These are phyloP conservation scores for Mormyrops boulengeri DNA, from an alignment of 2,797 vertebrate genomes.

Conservation along the genomic window DNA sequence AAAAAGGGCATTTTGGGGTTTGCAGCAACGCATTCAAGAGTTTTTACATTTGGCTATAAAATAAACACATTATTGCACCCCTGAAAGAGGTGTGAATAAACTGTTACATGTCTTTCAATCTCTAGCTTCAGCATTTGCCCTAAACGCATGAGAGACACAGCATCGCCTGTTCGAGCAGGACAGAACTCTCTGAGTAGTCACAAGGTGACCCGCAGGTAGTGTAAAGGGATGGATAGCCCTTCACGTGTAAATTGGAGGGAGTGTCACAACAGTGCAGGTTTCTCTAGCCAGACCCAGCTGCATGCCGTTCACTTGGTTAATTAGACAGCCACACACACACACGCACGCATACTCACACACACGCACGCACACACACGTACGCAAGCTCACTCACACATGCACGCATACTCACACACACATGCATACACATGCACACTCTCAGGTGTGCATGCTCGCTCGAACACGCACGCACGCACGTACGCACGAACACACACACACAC, in stretches of 20 bases:
- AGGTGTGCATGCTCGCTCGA: too few species aligned
- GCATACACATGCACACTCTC: too few species aligned
- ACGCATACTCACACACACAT: too few species aligned
- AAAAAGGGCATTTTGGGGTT: neutral
- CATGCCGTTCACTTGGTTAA: neutral
- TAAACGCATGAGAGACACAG: neutral
- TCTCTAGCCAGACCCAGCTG: neutral
- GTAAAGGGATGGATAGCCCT: neutral
- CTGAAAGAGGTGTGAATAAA: neutral
- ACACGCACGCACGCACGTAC: neutral
- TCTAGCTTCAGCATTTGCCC: neutral
- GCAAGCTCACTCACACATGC: too few species aligned
- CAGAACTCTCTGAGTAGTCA: neutral
- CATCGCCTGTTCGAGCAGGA: neutral
- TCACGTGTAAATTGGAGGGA: neutral
- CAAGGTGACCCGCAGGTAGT: neutral
- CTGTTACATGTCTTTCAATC: neutral
- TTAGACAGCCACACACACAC: neutral
- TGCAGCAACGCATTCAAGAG: neutral
- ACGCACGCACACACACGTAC: too few species aligned
- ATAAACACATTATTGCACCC: neutral
- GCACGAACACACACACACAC: too few species aligned
- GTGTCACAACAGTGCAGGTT: neutral
- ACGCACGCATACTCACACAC: neutral
- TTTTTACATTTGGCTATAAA: neutral